Evolutionary conservation across 1,140 invertebrate genomes (phyloP), one percentile per base, ranked within the genome.

Genomic region (Stegodyphus dumicola): DNA sequence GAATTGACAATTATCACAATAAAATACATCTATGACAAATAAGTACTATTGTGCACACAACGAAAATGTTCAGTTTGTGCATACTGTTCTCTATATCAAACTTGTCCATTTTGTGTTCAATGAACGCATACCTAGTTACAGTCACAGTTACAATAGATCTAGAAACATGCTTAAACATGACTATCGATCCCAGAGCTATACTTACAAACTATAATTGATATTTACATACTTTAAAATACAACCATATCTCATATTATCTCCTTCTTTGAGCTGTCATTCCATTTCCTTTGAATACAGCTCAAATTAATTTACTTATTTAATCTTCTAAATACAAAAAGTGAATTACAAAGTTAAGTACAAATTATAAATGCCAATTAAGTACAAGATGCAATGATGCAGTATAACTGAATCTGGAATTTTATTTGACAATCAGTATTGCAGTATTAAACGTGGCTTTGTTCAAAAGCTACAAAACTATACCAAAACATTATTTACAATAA

Each of bases 401-500:
- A 33, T 33, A 33, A 33, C 33, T 1, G 33, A 33, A 33, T 67
- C 33, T 17, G 33, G 33, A 33, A 33, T 33, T 33, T 33, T 33
- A 33, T 33, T 33, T 33, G 33, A 33, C 33, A 33, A 3, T 33
- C 33, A 33, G 33, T 18, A 49, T 51, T 11, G 13, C 10, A 11
- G 9, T 13, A 18, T 7, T 71, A n/a, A 33, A 10, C 33, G n/a
- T 71, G 13, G 33, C 69, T 13, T 49, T 13, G 33, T 11, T 71
- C 5, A 5, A 81, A 81, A 10, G 17, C 56, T 64, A 81, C 15
- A 74, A 83, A 83, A 75, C 80, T 83, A 83, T 56, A 71, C 67
- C 64, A 85, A 85, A 85, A 85, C 80, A 69, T 56, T 85, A 85
- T 85, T 17, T 85, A 85, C 81, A 85, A 53, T 53, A 74, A 74